Percentiles rank a stretch among this genome's conserved stretches.
Conservation (phyloP, 2,113 vertebrate species). For the Dunckerocampus dactyliophorus region DNA sequence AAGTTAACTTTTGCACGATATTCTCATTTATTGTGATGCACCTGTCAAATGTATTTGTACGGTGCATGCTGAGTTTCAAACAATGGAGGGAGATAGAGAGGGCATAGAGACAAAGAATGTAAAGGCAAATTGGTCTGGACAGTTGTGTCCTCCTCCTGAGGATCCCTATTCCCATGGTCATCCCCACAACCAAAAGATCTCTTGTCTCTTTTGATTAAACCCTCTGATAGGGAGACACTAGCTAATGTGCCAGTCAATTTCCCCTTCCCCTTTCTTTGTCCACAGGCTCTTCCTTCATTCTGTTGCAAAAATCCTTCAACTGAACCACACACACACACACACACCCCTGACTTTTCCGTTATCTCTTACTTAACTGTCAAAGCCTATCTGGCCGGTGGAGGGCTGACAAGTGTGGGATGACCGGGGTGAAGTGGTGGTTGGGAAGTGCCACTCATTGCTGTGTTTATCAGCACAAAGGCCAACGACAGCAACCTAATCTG, state of each 20-base stretch:
- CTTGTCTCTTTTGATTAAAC: conserved; percentile 76
- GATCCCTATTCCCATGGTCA: conserved; percentile 49
- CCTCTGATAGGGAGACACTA: conserved; percentile 63
- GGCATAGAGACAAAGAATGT: conserved; percentile 27
- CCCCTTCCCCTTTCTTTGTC: conserved; percentile 48
- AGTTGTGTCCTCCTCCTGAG: conserved; percentile 30
- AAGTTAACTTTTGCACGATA: too few species aligned
- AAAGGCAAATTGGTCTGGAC: conserved; percentile 47
- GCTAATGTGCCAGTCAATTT: conserved; percentile 75
- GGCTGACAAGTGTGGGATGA: conserved; percentile 70
- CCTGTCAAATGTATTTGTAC: background rate
- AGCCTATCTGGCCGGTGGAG: conserved; percentile 68
- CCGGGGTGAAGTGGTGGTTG: conserved; percentile 72
- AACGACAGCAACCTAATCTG: conserved; percentile 62
- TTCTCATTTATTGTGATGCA: too few species aligned
- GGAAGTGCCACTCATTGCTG: conserved; percentile 77
- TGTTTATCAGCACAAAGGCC: conserved; percentile 67
- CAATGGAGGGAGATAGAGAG: conserved; percentile 14
- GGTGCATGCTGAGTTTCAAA: background rate
- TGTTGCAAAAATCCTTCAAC: conserved; percentile 59
- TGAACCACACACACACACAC: conserved; percentile 40
- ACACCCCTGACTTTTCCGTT: conserved; percentile 61
- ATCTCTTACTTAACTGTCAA: conserved; percentile 80
- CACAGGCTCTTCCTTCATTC: conserved; percentile 48
- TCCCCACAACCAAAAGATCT: conserved; percentile 70